These are phyloP conservation scores for Danio jaintianensis DNA, from an alignment of 2,797 vertebrate genomes.

Conservation along the genomic window DNA sequence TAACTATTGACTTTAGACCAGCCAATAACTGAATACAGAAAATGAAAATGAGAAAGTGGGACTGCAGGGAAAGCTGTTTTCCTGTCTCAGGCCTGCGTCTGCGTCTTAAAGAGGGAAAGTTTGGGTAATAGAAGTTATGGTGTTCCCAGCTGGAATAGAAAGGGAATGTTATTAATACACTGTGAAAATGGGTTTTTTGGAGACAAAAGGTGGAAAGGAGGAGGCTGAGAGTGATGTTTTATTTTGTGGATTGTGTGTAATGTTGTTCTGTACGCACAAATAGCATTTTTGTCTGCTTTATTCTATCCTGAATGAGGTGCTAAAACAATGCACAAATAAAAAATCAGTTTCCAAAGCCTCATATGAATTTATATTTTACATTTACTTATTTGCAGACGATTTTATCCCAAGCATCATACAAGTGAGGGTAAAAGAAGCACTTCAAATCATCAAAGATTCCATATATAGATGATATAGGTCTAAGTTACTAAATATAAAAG, in stretches of 20 bases:
- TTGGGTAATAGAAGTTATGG: constrained; percentile 54
- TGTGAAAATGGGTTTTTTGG: constrained; percentile 5
- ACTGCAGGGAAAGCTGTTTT: constrained; percentile 19
- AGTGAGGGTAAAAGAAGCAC: too few relatives aligned
- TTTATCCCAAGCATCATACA: too few relatives aligned
- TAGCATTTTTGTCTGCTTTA: not conserved
- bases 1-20: not conserved
- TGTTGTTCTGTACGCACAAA: not conserved
- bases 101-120: constrained; percentile 51
- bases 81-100: not conserved
- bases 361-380: too few relatives aligned
- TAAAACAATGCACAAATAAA: not conserved
- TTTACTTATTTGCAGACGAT: too few relatives aligned
- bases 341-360: too few relatives aligned
- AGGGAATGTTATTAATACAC: not conserved
- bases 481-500: too few relatives aligned
- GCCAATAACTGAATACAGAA: not conserved
- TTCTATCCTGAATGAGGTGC: not conserved
- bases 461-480: too few relatives aligned
- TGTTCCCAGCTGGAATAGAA: not conserved
- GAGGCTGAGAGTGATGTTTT: not conserved
- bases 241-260: not conserved
- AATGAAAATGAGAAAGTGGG: not conserved
- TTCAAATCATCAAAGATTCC: too few relatives aligned
- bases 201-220: not conserved